These are phyloP conservation scores for Chymomyza costata DNA, from an alignment of 1,140 invertebrate species.

Conservation along the genomic window DNA sequence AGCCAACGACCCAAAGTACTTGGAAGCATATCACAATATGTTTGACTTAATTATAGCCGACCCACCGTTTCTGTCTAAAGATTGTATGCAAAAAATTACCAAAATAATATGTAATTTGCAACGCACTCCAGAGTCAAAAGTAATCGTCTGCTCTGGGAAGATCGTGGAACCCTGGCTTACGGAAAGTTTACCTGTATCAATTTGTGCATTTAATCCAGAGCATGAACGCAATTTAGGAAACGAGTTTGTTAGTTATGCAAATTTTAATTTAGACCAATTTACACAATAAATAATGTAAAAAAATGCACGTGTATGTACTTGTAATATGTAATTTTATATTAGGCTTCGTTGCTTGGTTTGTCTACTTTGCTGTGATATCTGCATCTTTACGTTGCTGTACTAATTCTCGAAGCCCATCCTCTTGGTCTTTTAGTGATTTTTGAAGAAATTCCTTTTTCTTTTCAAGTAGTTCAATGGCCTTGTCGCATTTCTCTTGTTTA, in stretches of 20 bases:
- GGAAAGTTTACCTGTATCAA: slow-evolving; percentile 80
- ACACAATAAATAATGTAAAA: slow-evolving; percentile 55
- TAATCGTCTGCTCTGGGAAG: slow-evolving; percentile 92
- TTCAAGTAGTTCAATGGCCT: slow-evolving; percentile 58
- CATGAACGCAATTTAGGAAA: slow-evolving; percentile 94
- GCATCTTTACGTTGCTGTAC: slow-evolving; percentile 72
- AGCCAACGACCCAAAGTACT: slow-evolving; percentile 80
- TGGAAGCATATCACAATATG: slow-evolving; percentile 77
- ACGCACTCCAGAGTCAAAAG: slow-evolving; percentile 80
- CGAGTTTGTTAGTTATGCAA: slow-evolving; percentile 93
- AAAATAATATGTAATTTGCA: slow-evolving; percentile 86
- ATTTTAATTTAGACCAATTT: slow-evolving; percentile 84
- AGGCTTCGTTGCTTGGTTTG: no score
- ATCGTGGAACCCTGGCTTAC: slow-evolving; percentile 84
- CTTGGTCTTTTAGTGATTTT: slow-evolving; percentile 70
- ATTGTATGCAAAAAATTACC: slow-evolving; percentile 91
- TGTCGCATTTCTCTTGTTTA: slow-evolving; percentile 72
- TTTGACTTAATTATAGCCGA: slow-evolving; percentile 94
- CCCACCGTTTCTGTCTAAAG: slow-evolving; percentile 95
- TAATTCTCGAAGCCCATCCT: slow-evolving; percentile 67
- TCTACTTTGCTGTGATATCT: slow-evolving; percentile 45
- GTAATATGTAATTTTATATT: no score
- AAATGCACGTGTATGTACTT: slow-evolving; percentile 1
- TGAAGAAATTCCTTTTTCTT: slow-evolving; percentile 70
- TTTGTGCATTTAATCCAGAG: slow-evolving; percentile 84